Conservation (phyloP, 2,113 vertebrate species). For the Gymnarchus niloticus region DNA sequence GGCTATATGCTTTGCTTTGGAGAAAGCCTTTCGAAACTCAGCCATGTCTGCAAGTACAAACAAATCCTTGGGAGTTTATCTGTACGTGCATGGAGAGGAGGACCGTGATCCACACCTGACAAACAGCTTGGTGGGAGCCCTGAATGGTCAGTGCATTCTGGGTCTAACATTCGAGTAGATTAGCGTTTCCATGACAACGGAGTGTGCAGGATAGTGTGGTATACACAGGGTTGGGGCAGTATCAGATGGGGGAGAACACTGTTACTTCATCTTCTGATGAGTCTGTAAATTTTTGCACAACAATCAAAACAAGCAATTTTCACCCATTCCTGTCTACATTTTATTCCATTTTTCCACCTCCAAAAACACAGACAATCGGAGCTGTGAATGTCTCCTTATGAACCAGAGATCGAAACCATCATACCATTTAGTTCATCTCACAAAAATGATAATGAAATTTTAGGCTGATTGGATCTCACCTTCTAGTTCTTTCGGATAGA, state of each 20-base stretch:
- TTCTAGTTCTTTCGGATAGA: not conserved
- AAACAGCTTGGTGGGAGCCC: not conserved
- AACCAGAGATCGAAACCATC: not conserved
- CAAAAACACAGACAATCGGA: not conserved
- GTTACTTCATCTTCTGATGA: not conserved
- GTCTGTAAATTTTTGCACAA: not conserved
- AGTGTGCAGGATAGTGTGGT: not conserved
- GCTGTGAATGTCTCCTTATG: not conserved
- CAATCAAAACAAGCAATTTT: not conserved
- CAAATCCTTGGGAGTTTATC: not conserved
- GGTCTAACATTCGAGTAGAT: not conserved
- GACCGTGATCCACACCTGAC: not conserved
- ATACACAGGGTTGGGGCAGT: not conserved
- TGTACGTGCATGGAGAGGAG: not conserved
- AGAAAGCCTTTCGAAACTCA: slow-evolving; percentile 80
- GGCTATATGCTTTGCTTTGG: slow-evolving; percentile 82
- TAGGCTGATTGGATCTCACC: not conserved
- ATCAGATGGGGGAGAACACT: too few species aligned
- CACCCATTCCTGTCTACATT: not conserved
- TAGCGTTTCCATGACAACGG: not conserved
- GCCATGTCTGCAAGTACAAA: slow-evolving; percentile 66
- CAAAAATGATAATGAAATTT: not conserved
- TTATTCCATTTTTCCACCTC: not conserved
- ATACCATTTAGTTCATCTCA: not conserved
- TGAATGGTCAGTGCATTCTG: not conserved